Base-by-base conservation (phyloP, 2,797 vertebrate genomes). In the Rousettus madagascariensis region DNA sequence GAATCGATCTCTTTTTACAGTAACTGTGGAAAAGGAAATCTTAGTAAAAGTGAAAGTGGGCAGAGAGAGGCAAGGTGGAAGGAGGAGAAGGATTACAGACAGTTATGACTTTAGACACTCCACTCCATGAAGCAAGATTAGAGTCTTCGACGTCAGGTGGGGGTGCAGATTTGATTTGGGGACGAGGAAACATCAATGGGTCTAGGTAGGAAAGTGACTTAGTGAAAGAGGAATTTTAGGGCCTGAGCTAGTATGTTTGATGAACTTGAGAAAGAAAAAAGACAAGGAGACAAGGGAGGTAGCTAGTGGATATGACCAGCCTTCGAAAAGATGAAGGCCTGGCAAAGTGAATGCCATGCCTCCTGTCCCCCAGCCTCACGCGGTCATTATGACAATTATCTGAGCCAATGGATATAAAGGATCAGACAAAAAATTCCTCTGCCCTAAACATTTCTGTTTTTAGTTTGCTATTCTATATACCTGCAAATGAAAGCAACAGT, bases 1-100 rank as follows among this genome's bases (percentile, higher is more conserved):
- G 93, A 92, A 96, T 97, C 4, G 13, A 96, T 90, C 90, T 90
- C 94, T 93, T 95, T 92, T 96, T 95, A 94, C 91, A 88, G 90
- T 97, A 93, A 97, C 78, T 51, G 68, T 59, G 38, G 72, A 68
- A 90, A 94, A 95, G 79, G 92, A 95, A 95, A 94, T 43, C 46
- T 83, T 69, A 41, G 10, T 49, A 49, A 53, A 79, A 77, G 36
- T 66, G 74, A 79, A 71, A 68, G 51, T n/a, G 49, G 28, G 9
- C 66, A 72, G 36, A 85, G 61, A 87, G 30, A 86, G 9, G 49
- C 38, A 72, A 24, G 16, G 0, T 30, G 15, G 78, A 41, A 66
- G 57, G 36, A 43, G 53, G n/a, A 69, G 69, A 57, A 86, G 55
- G 24, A 36, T 77, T 19, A 57, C 7, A 74, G 71, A 41, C 11